Evolutionary conservation across 2,113 vertebrate genomes (phyloP).

Genomic region (Cebidichthys violaceus): DNA sequence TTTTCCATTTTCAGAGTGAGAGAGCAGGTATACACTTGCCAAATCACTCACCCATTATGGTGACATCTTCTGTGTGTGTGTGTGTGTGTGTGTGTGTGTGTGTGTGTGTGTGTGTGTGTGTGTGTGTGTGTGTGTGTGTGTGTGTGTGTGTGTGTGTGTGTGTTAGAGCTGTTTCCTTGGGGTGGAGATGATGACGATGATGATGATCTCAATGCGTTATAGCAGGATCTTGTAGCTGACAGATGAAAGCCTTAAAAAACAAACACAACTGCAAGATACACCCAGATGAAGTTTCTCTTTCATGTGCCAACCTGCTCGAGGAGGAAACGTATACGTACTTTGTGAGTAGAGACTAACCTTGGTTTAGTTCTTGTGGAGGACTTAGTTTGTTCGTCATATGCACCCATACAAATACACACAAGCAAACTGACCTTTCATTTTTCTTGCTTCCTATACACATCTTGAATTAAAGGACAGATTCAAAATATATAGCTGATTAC

Average conservation of each 20-base stretch:
- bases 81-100: slow-evolving; percentile 7
- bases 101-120: not conserved
- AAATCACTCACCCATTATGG: slow-evolving; percentile 31
- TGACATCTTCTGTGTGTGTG: slow-evolving; percentile 27
- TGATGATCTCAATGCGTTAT: slow-evolving; percentile 51
- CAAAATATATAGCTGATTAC: slow-evolving; percentile 20
- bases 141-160: slow-evolving; percentile 27
- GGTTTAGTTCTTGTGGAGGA: slow-evolving; percentile 3
- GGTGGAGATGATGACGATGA: not conserved
- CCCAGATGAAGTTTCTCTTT: slow-evolving; percentile 27
- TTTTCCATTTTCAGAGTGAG: slow-evolving; percentile 23
- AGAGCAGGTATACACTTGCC: slow-evolving; percentile 59
- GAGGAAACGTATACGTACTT: not conserved
- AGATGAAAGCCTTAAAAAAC: slow-evolving; percentile 50
- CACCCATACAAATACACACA: not conserved
- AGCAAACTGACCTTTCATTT: slow-evolving; percentile 27
- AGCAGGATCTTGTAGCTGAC: slow-evolving; percentile 51
- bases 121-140: slow-evolving; percentile 15
- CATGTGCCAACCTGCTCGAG: slow-evolving; percentile 52
- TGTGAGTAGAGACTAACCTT: not conserved
- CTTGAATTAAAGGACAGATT: slow-evolving; percentile 46
- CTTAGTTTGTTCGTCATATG: not conserved
- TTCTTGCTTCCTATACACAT: slow-evolving; percentile 19
- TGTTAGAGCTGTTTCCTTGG: slow-evolving; percentile 18
- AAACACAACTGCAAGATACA: slow-evolving; percentile 32